These are phyloP conservation scores for Glandiceps talaboti DNA, from an alignment of 53 echinoderm and acorn worm genomes.

Conservation along the genomic window DNA sequence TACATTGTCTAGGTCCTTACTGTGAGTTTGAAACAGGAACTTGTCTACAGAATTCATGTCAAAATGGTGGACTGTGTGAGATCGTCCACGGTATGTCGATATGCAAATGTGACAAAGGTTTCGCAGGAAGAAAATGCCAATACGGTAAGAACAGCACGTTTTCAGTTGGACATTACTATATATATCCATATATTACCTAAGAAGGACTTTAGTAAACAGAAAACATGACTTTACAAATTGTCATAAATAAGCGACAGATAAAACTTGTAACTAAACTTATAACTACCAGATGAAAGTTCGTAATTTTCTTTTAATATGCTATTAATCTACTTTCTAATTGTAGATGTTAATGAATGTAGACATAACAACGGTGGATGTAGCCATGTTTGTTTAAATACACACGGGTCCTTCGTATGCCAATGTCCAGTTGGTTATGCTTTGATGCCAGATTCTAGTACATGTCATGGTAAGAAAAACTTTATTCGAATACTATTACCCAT, in stretches of 20 bases:
- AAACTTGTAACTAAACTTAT: background rate
- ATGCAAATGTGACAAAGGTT: background rate
- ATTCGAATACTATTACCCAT: background rate
- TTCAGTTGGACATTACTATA: too few relatives aligned
- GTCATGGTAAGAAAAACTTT: background rate
- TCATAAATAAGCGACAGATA: background rate
- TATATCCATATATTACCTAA: background rate
- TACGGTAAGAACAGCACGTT: background rate
- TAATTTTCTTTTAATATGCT: too few relatives aligned
- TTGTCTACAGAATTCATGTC: background rate
- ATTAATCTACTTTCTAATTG: background rate
- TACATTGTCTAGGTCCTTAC: background rate
- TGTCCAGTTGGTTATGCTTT: slow-evolving; percentile 20
- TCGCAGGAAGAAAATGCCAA: background rate
- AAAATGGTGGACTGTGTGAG: background rate
- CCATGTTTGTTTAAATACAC: slow-evolving; percentile 17
- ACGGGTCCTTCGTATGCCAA: slow-evolving; percentile 18
- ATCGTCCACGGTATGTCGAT: background rate
- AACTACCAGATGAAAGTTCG: background rate
- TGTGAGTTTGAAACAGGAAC: background rate
- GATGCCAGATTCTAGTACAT: background rate
- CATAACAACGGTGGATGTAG: slow-evolving; percentile 21
- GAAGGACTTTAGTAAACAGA: background rate
- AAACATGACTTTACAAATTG: background rate
- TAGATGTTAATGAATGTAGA: slow-evolving; percentile 32